Base-by-base conservation (phyloP, 2,113 vertebrate genomes). In the Trinectes maculatus region DNA sequence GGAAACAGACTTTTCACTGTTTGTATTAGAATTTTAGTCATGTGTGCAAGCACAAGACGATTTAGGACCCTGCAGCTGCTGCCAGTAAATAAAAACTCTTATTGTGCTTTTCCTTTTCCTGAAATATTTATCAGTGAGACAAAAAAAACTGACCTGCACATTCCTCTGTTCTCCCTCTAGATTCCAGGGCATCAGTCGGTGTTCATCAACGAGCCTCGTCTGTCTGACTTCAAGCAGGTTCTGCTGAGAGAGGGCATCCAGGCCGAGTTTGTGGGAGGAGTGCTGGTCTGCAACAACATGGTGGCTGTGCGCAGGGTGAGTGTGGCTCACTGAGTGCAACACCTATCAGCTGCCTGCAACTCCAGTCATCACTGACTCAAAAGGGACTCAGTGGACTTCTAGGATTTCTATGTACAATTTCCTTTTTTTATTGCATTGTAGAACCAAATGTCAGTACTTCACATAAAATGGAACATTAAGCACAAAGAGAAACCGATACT, bases 141-240 rank as follows among this genome's bases (percentile, higher is more conserved):
- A n/a, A n/a, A n/a, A n/a, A n/a, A n/a, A n/a, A n/a, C 24, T 67
- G 18, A 68, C 43, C 2, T 0, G 1, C 11, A 10, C 34, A 8
- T 6, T 36, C 19, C 40, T 61, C 31, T 22, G 1, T 8, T 22
- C 21, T 48, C 31, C 55, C 74, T 75, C 22, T 88, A 99, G 98
- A 93, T 96, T 85, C 91, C 94, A 28, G 98, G 97, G 67, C 98
- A 99, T 89, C 95, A 98, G 87, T 97, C 98, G 1, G 96, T 99
- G 72, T 99, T 99, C 87, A 99, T 99, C 94, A 99, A 99, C 48
- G 98, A 99, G 86, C 98, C 98, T 9, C 93, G 98, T 21, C 91
- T 99, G 5, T 99, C 96, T 8, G 98, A 99, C 93, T 99, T 99
- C 89, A 99, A 99, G 85, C 98, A 99, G 88, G 96, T 99, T 74